These are phyloP conservation scores for Corella eumyota DNA, from an alignment of 23 tunicate genomes.

Conservation along the genomic window DNA sequence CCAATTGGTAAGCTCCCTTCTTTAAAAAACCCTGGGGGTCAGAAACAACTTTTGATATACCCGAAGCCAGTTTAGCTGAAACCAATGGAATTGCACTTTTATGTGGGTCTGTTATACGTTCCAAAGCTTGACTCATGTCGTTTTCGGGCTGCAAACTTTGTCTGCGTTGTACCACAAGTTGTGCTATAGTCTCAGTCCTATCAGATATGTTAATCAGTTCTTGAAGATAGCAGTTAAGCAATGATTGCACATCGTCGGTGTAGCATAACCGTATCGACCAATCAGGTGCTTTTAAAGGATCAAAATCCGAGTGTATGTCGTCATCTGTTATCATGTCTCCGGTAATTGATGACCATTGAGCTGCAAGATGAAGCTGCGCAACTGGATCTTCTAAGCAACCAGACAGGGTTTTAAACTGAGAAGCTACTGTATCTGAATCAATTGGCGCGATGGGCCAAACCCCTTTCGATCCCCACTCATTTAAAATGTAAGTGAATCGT, in stretches of 20 bases:
- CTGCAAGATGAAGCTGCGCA: constrained; percentile 54
- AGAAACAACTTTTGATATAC: constrained; percentile 61
- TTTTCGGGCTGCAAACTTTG: constrained; percentile 22
- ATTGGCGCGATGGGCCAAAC: constrained; percentile 62
- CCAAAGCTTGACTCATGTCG: constrained; percentile 66
- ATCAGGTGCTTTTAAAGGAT: constrained; percentile 46
- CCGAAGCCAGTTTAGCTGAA: constrained; percentile 46
- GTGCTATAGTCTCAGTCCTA: constrained; percentile 28
- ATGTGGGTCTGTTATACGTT: constrained; percentile 42
- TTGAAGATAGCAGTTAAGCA: constrained; percentile 38
- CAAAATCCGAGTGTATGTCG: constrained; percentile 48
- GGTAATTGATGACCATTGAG: constrained; percentile 54
- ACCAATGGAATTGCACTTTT: constrained; percentile 34
- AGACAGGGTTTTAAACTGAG: constrained; percentile 33
- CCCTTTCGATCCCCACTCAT: constrained; percentile 61
- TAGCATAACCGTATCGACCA: constrained; percentile 62
- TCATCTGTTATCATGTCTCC: constrained; percentile 58
- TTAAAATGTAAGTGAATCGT: constrained; percentile 58
- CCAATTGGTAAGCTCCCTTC: constrained; percentile 34
- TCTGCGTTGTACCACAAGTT: constrained; percentile 16
- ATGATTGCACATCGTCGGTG: constrained; percentile 43
- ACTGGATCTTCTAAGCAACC: constrained; percentile 82
- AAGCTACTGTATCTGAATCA: constrained; percentile 45
- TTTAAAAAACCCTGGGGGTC: constrained; percentile 43
- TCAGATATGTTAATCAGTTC: constrained; percentile 48